Base-by-base conservation (phyloP, 1,140 invertebrate species). In the Drosophila serrata region DNA sequence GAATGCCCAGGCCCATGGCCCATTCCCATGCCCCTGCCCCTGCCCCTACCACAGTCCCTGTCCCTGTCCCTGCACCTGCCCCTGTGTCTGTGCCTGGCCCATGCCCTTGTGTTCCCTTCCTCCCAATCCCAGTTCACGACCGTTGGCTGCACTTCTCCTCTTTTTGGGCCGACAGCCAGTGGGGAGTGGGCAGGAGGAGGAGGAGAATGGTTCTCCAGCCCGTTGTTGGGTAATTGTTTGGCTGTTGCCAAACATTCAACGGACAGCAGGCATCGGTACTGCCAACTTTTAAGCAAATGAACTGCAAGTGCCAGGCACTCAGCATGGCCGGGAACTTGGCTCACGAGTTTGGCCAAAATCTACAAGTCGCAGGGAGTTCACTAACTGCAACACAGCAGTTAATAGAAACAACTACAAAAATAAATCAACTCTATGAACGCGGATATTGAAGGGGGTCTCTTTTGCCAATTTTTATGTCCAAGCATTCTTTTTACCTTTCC, bases 301-400 rank as follows among this genome's bases (percentile, higher is more conserved):
- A 84, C 81, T 84, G 77, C 81, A 85, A 84, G 81, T 85, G 81
- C 72, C 72, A 65, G 69, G 62, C 74, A 77, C 74, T 81, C 82
- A 67, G 79, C 79, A 64, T 61, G 57, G 72, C 56, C 75, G 65
- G 35, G 59, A 75, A 57, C 63, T 63, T 75, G 69, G 48, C 75
- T 87, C 79, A 86, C 82, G 82, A 87, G 70, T 80, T 86, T 67
- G 64, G 37, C 49, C 56, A 51, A 59, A 68, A 69, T 51, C 31
- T 24, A 58, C 64, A 55, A 58, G 22, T 27, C 31, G 37, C 9
- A 43, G 24, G 29, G 43, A 53, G 37, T 27, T 42, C 22, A 29
- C 59, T 27, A 45, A 45, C 55, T 53, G 19, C 12, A 6, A 53
- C 13, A n/a, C 13, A n/a, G 51, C 51, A 53, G 31, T 53, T 53